These are phyloP conservation scores for Lagorchestes hirsutus DNA, from an alignment of 2,797 vertebrate genomes.

Conservation along the genomic window DNA sequence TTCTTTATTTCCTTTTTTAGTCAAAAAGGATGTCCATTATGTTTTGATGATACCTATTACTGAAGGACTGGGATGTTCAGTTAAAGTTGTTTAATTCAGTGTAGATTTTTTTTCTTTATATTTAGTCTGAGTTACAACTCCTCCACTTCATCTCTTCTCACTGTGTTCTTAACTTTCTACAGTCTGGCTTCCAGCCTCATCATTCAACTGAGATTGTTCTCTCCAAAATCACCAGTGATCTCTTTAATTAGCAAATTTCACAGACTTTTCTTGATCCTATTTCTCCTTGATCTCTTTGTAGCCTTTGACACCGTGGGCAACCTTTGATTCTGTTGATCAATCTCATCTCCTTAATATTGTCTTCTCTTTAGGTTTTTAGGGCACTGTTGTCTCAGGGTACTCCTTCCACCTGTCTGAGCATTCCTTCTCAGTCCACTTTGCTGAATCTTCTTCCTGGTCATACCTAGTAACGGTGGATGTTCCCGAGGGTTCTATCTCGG, in stretches of 20 bases:
- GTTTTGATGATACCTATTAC: background rate
- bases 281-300: background rate
- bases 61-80: no score
- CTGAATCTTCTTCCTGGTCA: background rate
- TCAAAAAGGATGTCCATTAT: background rate
- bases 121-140: background rate
- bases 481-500: background rate
- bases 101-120: background rate
- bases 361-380: background rate
- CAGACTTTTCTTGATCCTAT: background rate
- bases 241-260: background rate
- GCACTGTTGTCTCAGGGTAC: background rate
- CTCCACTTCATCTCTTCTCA: background rate
- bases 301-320: background rate
- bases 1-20: background rate
- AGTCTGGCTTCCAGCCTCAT: background rate
- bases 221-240: background rate
- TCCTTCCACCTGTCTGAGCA: background rate
- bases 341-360: background rate
- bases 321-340: background rate
- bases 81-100: background rate
- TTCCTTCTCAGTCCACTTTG: fast-evolving
- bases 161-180: background rate
- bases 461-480: background rate
- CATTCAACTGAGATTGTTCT: background rate